Base-by-base conservation (phyloP, 2,888 invertebrate genomes). In the Habroteleia sp. region DNA sequence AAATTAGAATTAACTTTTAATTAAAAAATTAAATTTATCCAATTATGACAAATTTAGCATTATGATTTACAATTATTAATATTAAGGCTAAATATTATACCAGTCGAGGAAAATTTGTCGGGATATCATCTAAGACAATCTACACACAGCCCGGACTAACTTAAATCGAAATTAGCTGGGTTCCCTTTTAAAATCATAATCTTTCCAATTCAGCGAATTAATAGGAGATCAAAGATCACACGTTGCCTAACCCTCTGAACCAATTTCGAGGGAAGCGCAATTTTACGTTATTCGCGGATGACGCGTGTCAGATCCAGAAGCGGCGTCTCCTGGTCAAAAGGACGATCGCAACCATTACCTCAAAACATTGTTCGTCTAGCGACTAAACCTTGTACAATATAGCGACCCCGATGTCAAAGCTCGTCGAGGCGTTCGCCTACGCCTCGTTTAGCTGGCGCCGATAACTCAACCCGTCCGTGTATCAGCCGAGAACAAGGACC, bases 341-440 rank as follows among this genome's bases (percentile, higher is more conserved):
- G 81, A 78, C 79, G 78, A 78, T 78, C 79, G 58, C 58, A 41
- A 74, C 79, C 79, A 81, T 82, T 82, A 83, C 80, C 81, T 77
- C 71, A 66, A 74, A 71, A 76, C 78, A 82, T 81, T 83, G 82
- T 81, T 66, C 76, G 76, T 62, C 60, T 62, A 42, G 48, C 71
- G 48, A 76, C 76, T 76, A 76, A 77, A 74, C 65, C 56, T 50
- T 74, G 65, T 71, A 79, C 83, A 81, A 83, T 84, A 84, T 85
- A 81, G 81, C 81, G 77, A 29, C 80, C 81, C 6, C 77, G 78
- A 83, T 84, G 83, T 81, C 79, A 81, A 81, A 83, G 83, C 80
- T 77, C 77, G 73, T 65, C 58, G 77, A 58, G 69, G 79, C 77
- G 78, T 79, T 75, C 77, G 72, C 44, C 68, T 68, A 72, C 65